Evolutionary conservation across 2,888 invertebrate genomes (phyloP), one percentile per base, ranked within the genome.

Genomic region (Germaria angustata): DNA sequence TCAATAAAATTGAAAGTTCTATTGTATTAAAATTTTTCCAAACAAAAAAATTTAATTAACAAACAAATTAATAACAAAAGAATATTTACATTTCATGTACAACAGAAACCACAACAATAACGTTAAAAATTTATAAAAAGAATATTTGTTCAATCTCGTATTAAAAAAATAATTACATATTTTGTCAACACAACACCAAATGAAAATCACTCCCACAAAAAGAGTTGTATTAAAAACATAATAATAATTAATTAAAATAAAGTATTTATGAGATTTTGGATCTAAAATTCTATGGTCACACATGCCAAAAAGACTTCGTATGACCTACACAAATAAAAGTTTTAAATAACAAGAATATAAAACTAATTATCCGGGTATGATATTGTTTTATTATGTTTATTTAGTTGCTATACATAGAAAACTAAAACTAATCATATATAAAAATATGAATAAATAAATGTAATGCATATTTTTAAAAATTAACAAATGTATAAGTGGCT

Each of bases 1-100:
- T 41, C 46, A 77, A 76, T 49, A 68, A 81, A 81, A 81, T 69
- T 68, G 73, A 82, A 75, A 82, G 82, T 75, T 82, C 59, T 66
- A 75, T 82, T 79, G 75, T 82, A 79, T 78, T 75, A 17, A 53
- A 69, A 81, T 76, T 75, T 66, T 41, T 4, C 28, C 53, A 59
- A 57, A 44, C 17, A 72, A 59, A 3, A 71, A 63, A 36, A 46
- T 49, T 4, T 44, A 69, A 8, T 15, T 39, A 44, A 32, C 7
- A 51, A 57, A 15, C 28, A 59, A 24, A 24, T 53, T 68, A 13
- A 53, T 55, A 57, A 57, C 53, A 76, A 59, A 36, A 61, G 61
- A 69, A 57, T 51, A 77, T 77, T 77, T 32, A 61, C 68, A 61
- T 53, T 34, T 77, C 69, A 24, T 61, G 53, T 63, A 59, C 49